Base-by-base conservation (phyloP, 2,797 vertebrate species). In the Sebastes jordani region DNA sequence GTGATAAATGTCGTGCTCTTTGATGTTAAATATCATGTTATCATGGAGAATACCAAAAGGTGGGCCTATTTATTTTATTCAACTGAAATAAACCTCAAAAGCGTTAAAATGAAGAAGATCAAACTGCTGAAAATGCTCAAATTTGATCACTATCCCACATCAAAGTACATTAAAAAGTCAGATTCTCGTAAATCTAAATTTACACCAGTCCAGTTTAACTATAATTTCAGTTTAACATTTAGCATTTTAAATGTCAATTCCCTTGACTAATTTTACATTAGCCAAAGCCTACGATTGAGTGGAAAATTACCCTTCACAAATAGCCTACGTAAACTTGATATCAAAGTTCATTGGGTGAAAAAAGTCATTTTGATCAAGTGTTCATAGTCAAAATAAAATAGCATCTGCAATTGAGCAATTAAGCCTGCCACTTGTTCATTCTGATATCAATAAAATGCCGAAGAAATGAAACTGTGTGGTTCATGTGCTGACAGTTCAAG, bases 21-120 rank as follows among this genome's bases (percentile, higher is more conserved):
- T 81, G 7, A 69, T 66, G 60, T 63, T 60, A 72, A 84, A 78
- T 65, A 61, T 67, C 55, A 68, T 7, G n/a, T 46, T 76, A 27
- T 16, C 4, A 78, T 2, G 3, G 7, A 61, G 13, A 78, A 55
- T 20, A 65, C 7, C 27, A 74, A 34, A 67, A 32, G 25, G 18
- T 69, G 42, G 46, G 11, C 18, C 10, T 5, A 6, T 23, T 63
- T 16, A 7, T 32, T 65, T 64, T 52, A n/a, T 11, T 74, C 1
- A 52, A 63, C 13, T 36, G 4, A 69, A 56, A 67, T 22, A 9
- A 66, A 63, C 10, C 5, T 58, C 18, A 20, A 25, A 64, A 46
- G 9, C 2, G 36, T 20, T 14, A 69, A 63, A 34, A 22, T 0
- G 4, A 3, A 38, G 7, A 58, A 46, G 42, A 20, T 32, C 42